phyloP scores from a whole-genome alignment of 1,140 invertebrate species.

The Episyrphus balteatus region DNA sequence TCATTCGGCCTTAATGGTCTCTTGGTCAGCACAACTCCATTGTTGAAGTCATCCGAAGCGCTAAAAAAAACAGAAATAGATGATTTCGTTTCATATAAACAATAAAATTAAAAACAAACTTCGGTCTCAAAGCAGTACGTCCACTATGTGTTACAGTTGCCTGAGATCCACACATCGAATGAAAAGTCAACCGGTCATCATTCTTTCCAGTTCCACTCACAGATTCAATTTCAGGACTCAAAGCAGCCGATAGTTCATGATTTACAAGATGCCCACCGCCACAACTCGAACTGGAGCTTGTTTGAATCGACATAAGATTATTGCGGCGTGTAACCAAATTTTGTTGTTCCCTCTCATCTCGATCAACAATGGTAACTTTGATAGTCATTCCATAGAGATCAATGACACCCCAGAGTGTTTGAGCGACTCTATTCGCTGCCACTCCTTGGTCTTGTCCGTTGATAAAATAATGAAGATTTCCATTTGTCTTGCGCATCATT shows the following conservation, averaged over 20 bases:
- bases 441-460: slow-evolving; percentile 88
- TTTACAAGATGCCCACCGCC: no score
- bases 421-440: slow-evolving; percentile 66
- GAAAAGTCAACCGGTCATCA: slow-evolving; percentile 69
- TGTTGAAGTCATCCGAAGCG: slow-evolving; percentile 89
- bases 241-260: not conserved
- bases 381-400: slow-evolving; percentile 96
- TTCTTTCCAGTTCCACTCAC: slow-evolving; percentile 37
- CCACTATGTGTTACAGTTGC: slow-evolving; percentile 84
- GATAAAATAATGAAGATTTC: slow-evolving; percentile 85
- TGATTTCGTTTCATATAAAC: not conserved
- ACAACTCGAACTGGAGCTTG: slow-evolving; percentile 16
- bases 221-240: slow-evolving; percentile 28
- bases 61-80: slow-evolving; percentile 39
- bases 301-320: slow-evolving; percentile 38
- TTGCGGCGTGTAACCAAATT: slow-evolving; percentile 61
- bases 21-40: slow-evolving; percentile 87
- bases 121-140: slow-evolving; percentile 79
- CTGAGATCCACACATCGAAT: slow-evolving; percentile 80
- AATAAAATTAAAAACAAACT: slow-evolving; percentile 48
- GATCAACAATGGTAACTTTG: slow-evolving; percentile 76
- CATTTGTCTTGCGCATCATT: slow-evolving; percentile 69
- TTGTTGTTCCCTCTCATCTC: slow-evolving; percentile 66
- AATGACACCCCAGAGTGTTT: slow-evolving; percentile 80
- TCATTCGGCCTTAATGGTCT: slow-evolving; percentile 73